These are phyloP conservation scores for Desoria tigrina DNA, from an alignment of 2,888 invertebrate genomes.

Conservation along the genomic window DNA sequence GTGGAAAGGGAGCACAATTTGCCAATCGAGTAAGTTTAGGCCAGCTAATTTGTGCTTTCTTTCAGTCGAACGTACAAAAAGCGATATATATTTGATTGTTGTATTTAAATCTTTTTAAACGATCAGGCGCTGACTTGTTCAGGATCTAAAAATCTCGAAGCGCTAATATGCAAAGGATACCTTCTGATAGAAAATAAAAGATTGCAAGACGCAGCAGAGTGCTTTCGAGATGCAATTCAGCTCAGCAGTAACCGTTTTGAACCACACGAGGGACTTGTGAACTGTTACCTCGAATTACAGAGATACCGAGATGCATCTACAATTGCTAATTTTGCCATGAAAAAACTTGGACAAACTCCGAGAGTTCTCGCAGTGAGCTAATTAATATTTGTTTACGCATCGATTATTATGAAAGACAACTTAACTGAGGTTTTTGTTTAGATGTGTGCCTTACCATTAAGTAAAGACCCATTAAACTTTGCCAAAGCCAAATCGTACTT, in stretches of 20 bases:
- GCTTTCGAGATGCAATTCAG: constrained; percentile 68
- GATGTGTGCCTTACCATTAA: constrained; percentile 73
- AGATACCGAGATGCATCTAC: constrained; percentile 72
- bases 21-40: constrained; percentile 70
- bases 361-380: constrained; percentile 71
- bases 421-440: constrained; percentile 56
- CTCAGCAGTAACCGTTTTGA: constrained; percentile 69
- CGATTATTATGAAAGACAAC: neutral
- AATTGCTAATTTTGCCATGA: constrained; percentile 71
- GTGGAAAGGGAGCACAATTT: constrained; percentile 70
- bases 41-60: neutral
- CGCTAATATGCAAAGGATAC: constrained; percentile 71
- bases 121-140: constrained; percentile 40
- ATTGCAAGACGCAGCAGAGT: constrained; percentile 66
- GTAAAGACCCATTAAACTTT: constrained; percentile 66
- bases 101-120: constrained; percentile 18
- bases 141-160: constrained; percentile 62
- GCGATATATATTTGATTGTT: too few species aligned
- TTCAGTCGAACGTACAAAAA: too few species aligned
- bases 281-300: constrained; percentile 70
- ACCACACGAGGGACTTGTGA: constrained; percentile 74
- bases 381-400: too few species aligned
- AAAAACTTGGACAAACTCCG: constrained; percentile 71
- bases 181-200: constrained; percentile 68
- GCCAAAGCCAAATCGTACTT: constrained; percentile 69